phyloP scores from a whole-genome alignment of 2,797 vertebrate species.

The Pelochelys cantorii region DNA sequence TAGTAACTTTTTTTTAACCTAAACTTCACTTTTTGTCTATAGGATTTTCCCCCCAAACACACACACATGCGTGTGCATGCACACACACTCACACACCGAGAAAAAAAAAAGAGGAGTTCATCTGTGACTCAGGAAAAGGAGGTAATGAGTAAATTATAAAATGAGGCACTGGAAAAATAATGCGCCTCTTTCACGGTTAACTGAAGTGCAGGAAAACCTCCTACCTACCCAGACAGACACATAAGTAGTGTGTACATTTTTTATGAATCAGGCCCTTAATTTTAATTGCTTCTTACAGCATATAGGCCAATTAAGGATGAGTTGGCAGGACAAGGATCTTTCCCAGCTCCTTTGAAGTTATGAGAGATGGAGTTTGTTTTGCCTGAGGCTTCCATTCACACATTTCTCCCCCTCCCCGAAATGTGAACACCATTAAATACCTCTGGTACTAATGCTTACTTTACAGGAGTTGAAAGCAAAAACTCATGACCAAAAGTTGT shows the following conservation, averaged over 20 bases:
- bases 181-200: conserved; percentile 7
- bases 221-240: neutral
- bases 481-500: conserved; percentile 63
- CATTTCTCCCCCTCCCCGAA: conserved; percentile 15
- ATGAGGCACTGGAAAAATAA: conserved; percentile 45
- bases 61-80: neutral
- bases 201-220: conserved; percentile 44
- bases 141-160: conserved; percentile 20
- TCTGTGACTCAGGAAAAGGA: conserved; percentile 26
- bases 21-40: conserved; percentile 33
- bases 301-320: conserved; percentile 77
- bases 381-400: conserved; percentile 72
- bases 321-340: conserved; percentile 72
- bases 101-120: neutral
- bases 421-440: conserved; percentile 61
- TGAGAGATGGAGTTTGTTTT: conserved; percentile 66
- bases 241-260: conserved; percentile 60
- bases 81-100: too few species aligned
- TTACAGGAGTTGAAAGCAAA: conserved; percentile 71
- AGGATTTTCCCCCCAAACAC: conserved; percentile 12
- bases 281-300: conserved; percentile 78
- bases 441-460: conserved; percentile 60
- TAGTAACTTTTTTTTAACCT: neutral
- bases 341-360: conserved; percentile 69
- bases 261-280: conserved; percentile 73